Conservation (phyloP, 1,140 invertebrate genomes). For the Listronotus bonariensis region DNA sequence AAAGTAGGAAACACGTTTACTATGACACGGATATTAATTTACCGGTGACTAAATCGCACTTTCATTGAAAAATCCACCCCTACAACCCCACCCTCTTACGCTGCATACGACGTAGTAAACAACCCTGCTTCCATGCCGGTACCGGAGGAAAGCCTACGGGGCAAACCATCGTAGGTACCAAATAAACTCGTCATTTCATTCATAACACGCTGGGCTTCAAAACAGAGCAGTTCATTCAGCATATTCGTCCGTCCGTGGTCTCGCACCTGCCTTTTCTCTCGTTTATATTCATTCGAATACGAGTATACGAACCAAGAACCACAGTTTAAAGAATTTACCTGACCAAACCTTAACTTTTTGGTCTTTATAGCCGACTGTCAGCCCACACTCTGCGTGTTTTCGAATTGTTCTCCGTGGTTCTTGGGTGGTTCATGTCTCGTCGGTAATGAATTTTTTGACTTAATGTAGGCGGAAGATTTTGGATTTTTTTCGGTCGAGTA, state of each 20-base stretch:
- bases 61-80: constrained; percentile 2
- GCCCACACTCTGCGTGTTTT: constrained; percentile 19
- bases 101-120: constrained; percentile 24
- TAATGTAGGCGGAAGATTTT: constrained; percentile 17
- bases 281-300: constrained; percentile 18
- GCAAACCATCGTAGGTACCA: constrained; percentile 25
- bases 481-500: neutral
- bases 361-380: constrained; percentile 7
- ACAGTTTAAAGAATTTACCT: neutral
- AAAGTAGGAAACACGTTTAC: no score
- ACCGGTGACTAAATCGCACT: constrained; percentile 2
- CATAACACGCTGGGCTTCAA: constrained; percentile 29
- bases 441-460: constrained; percentile 3
- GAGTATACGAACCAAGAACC: constrained; percentile 8
- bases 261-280: constrained; percentile 27
- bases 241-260: constrained; percentile 5
- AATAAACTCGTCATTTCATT: constrained; percentile 25
- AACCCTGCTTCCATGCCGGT: constrained; percentile 16
- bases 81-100: constrained; percentile 14
- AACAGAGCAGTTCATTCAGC: constrained; percentile 31
- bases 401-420: constrained; percentile 10
- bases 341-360: constrained; percentile 4
- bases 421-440: constrained; percentile 14
- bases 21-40: no score
- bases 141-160: constrained; percentile 11